Conservation (phyloP, 2,888 invertebrate species). For the Thymelicus acteon region DNA sequence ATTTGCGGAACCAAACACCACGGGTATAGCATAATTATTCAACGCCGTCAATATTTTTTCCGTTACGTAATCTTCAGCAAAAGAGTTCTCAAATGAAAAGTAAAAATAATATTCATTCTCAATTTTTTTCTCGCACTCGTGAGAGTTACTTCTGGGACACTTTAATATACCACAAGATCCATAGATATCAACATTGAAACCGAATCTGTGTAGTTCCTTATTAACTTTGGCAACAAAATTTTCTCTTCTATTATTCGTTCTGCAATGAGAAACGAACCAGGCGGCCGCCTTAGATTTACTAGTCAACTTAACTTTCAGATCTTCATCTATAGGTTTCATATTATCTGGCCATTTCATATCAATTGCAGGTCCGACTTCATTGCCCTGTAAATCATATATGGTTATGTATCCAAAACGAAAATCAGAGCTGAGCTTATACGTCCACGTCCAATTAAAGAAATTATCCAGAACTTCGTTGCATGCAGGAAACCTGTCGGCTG, state of each 20-base stretch:
- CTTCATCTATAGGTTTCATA: slow-evolving; percentile 42
- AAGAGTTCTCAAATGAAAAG: slow-evolving; percentile 50
- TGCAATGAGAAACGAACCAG: slow-evolving; percentile 53
- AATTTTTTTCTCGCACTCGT: slow-evolving; percentile 40
- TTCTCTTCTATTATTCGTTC: slow-evolving; percentile 42
- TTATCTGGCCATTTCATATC: slow-evolving; percentile 44
- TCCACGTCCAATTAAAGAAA: slow-evolving; percentile 71
- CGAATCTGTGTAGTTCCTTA: slow-evolving; percentile 41
- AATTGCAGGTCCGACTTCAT: slow-evolving; percentile 44
- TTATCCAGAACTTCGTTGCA: slow-evolving; percentile 51
- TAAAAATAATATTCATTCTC: slow-evolving; percentile 3
- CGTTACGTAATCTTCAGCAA: slow-evolving; percentile 63
- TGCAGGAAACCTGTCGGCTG: slow-evolving; percentile 55
- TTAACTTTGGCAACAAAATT: slow-evolving; percentile 41
- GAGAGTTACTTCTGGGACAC: slow-evolving; percentile 16
- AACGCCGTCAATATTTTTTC: slow-evolving; percentile 61
- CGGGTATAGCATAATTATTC: slow-evolving; percentile 83
- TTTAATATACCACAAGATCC: slow-evolving; percentile 46
- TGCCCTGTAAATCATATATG: slow-evolving; percentile 44
- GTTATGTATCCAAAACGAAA: slow-evolving; percentile 46
- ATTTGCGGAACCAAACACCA: slow-evolving; percentile 64
- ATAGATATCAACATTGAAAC: slow-evolving; percentile 46
- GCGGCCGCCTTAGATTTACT: slow-evolving; percentile 50
- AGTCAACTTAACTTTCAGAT: slow-evolving; percentile 42
- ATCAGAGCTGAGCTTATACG: slow-evolving; percentile 53